Conservation (phyloP, 2,797 vertebrate genomes). For the Eremophila alpestris region DNA sequence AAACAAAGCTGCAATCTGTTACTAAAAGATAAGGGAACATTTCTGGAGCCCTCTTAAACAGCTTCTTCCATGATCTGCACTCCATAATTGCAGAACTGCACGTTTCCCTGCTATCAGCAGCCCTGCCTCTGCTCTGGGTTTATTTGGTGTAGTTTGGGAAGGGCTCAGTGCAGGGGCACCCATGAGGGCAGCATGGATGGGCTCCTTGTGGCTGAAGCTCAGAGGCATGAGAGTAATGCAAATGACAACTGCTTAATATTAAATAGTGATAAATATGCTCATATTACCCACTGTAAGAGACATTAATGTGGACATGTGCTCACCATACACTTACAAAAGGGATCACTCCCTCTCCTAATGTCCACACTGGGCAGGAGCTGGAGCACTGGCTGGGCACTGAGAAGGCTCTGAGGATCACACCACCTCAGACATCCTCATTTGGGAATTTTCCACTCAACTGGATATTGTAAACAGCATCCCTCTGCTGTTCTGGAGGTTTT, state of each 20-base stretch:
- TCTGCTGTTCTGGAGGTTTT: not conserved
- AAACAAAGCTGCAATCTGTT: conserved; percentile 31
- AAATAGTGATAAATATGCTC: not conserved
- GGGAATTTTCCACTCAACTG: not conserved
- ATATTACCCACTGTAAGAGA: not conserved
- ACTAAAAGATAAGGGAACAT: not conserved
- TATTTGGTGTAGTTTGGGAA: not conserved
- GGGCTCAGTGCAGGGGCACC: not conserved
- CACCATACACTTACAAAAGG: not conserved
- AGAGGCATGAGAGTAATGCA: not conserved
- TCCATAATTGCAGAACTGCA: not conserved
- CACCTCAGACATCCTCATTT: accelerated
- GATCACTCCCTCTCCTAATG: not conserved
- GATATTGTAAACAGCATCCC: not conserved
- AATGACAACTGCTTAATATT: not conserved
- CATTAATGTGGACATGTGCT: not conserved
- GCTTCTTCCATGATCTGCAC: not conserved
- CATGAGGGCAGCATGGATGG: accelerated
- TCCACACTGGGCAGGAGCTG: not conserved
- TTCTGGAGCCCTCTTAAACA: not conserved
- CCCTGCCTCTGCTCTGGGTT: accelerated
- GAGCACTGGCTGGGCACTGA: not conserved
- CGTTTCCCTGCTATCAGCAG: accelerated
- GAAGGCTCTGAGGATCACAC: not conserved
- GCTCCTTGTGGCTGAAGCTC: not conserved